Percentiles rank a stretch among this genome's conserved stretches.
Conservation (phyloP, 2,888 invertebrate species). For the Schizaphis graminum region DNA sequence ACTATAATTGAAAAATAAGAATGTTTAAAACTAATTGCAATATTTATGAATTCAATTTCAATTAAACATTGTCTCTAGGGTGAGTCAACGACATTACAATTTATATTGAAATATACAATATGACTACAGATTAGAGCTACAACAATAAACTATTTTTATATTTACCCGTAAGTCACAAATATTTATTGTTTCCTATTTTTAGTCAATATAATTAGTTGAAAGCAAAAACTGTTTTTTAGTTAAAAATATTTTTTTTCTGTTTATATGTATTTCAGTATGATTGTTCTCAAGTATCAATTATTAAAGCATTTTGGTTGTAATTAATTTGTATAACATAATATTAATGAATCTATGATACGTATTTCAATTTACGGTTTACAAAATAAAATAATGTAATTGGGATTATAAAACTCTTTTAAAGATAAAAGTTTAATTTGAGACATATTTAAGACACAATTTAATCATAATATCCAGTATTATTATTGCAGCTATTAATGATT, state of each 20-base stretch:
- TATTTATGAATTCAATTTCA: not conserved
- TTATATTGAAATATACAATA: not conserved
- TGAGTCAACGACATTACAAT: not conserved
- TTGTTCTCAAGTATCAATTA: not conserved
- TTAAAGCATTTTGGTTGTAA: not conserved
- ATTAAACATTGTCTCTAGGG: not conserved
- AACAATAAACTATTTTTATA: not conserved
- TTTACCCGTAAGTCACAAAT: not conserved
- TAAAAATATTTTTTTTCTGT: not conserved
- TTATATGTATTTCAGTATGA: not conserved
- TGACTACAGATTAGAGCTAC: not conserved
- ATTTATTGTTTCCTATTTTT: not conserved
- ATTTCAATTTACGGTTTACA: not conserved
- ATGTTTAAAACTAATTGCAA: not conserved
- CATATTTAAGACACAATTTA: not conserved
- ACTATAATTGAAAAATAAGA: not conserved
- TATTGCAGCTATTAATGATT: not conserved
- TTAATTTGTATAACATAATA: not conserved
- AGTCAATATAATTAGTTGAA: not conserved
- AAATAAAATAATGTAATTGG: not conserved
- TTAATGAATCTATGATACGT: not conserved
- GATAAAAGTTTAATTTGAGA: not conserved
- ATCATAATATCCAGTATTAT: not conserved
- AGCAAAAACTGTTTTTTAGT: not conserved
- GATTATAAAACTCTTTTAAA: not conserved